phyloP scores from a whole-genome alignment of 2,888 invertebrate genomes.

The Rhynchonema sp. region DNA sequence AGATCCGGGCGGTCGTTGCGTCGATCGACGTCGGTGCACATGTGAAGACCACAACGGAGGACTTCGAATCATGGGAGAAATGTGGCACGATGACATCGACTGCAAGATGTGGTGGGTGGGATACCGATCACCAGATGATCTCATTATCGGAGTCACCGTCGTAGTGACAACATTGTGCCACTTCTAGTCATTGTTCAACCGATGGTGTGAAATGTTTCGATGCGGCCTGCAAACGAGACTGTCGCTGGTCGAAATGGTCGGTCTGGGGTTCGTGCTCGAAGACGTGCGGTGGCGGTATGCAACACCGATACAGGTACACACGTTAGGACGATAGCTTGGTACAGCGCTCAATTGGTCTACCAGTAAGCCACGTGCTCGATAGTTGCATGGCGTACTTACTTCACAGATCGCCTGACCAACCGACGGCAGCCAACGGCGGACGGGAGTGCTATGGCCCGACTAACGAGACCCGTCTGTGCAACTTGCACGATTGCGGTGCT shows the following conservation, averaged over 20 bases:
- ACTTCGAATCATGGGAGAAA: not conserved
- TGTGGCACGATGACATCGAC: not conserved
- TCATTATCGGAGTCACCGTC: no score
- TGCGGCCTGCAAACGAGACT: not conserved
- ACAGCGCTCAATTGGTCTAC: no score
- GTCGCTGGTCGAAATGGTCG: constrained; percentile 4
- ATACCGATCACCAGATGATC: no score
- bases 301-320: constrained; percentile 2
- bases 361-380: no score
- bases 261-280: constrained; percentile 3
- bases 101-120: not conserved
- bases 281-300: constrained; percentile 2
- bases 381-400: not conserved
- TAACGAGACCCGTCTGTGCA: not conserved
- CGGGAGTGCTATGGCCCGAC: not conserved
- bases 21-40: not conserved
- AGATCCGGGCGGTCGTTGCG: constrained; percentile 2
- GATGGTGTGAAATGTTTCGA: not conserved
- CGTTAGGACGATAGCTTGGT: not conserved
- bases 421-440: not conserved
- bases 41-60: constrained; percentile 1
- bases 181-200: not conserved
- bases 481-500: not conserved
- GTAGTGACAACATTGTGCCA: no score
- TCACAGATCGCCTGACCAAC: not conserved